phyloP scores from a whole-genome alignment of 2,888 invertebrate species.

The Erebia epiphron region DNA sequence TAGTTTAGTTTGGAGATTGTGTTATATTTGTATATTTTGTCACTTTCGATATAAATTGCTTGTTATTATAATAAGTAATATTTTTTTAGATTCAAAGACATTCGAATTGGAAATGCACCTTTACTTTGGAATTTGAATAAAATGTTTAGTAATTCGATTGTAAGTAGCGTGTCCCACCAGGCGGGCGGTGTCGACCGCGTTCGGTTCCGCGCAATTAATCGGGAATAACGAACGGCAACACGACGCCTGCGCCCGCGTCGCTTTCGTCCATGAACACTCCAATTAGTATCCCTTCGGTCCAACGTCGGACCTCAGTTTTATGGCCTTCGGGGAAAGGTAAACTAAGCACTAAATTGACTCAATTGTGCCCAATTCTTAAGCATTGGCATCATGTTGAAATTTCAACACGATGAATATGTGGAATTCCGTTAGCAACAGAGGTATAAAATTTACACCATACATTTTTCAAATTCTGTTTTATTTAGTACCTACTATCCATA shows the following conservation, averaged over 20 bases:
- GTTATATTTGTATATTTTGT: no score
- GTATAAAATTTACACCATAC: no score
- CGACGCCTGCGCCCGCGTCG: conserved; percentile 64
- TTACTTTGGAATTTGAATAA: conserved; percentile 18
- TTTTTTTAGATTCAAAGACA: neutral
- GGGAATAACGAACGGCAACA: conserved; percentile 77
- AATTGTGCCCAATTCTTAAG: neutral
- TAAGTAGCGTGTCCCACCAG: conserved; percentile 44
- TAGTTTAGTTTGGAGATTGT: no score
- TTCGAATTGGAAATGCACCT: conserved; percentile 3
- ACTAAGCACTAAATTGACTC: conserved; percentile 27
- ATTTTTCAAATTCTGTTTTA: no score
- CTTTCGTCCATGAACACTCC: conserved; percentile 49
- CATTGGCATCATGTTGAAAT: neutral
- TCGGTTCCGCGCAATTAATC: conserved; percentile 78
- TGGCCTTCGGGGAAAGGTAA: conserved; percentile 34
- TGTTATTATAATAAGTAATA: no score
- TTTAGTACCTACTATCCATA: no score
- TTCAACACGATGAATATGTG: neutral
- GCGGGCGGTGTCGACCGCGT: conserved; percentile 70
- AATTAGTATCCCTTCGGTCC: conserved; percentile 55
- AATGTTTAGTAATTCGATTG: conserved; percentile 32
- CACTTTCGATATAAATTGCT: no score
- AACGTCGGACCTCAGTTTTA: conserved; percentile 33
- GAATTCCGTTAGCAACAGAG: conserved; percentile 12